Conservation (phyloP, 2,113 vertebrate species). For the Trachemys scripta region DNA sequence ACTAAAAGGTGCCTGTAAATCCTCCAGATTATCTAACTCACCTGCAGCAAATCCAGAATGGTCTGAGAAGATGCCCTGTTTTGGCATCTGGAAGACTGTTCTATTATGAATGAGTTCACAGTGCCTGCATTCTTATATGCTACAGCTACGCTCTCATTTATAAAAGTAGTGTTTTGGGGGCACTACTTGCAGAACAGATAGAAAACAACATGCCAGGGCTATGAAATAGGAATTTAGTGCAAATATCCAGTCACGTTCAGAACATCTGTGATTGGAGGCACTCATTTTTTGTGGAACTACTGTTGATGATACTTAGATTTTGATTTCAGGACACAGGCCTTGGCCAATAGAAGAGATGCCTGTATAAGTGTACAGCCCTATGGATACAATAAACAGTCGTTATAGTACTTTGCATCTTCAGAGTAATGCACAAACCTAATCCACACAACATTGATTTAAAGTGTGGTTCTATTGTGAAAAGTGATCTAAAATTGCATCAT, state of each 20-base stretch:
- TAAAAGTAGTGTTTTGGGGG: constrained; percentile 28
- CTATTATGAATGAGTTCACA: constrained; percentile 21
- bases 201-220: not conserved
- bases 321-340: constrained; percentile 33
- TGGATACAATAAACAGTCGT: not conserved
- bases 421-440: not conserved
- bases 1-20: constrained; percentile 9
- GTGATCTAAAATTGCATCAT: not conserved
- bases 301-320: constrained; percentile 43
- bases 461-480: not conserved
- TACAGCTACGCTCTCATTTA: not conserved
- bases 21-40: constrained; percentile 14
- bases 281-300: constrained; percentile 17
- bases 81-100: not conserved
- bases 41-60: not conserved
- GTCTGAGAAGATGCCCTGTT: not conserved
- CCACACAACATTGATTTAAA: constrained; percentile 7
- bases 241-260: constrained; percentile 32
- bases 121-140: constrained; percentile 15
- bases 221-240: constrained; percentile 10
- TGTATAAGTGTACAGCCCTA: not conserved
- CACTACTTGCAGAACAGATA: constrained; percentile 21
- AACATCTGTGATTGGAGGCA: constrained; percentile 15
- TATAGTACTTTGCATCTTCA: not conserved
- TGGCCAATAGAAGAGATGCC: constrained; percentile 55